Evolutionary conservation across 2,888 invertebrate species (phyloP), one percentile per base, ranked within the genome.

Genomic region (Xanthorhoe designata): DNA sequence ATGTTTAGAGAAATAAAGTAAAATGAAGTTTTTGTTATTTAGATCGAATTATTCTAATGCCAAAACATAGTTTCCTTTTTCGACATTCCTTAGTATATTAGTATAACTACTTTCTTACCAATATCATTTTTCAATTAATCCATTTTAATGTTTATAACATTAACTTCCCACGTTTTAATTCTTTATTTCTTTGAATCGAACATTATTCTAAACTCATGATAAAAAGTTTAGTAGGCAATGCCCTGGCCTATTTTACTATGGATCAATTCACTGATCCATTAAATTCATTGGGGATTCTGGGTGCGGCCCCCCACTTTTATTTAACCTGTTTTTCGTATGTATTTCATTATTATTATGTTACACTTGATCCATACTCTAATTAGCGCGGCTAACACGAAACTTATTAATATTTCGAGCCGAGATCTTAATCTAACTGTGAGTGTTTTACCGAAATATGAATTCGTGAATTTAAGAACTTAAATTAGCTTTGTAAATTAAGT

Each of bases 381-480:
- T 62, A 62, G 62, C 51, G 13, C 50, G 63, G 61, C 58, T 64
- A 68, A 60, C 66, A 62, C 54, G 66, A 62, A 62, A 67, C 61
- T 61, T 64, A 68, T 64, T 68, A 68, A 64, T 68, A 53, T 49
- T 53, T 42, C 13, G 6, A 55, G 61, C 38, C 24, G 50, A 57
- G 64, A 68, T 68, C 7, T 15, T 57, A 13, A 68, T 68, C 68
- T 24, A 35, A 19, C 19, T 7, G n/a, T 18, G 50, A 55, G 51
- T 50, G 60, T 32, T 53, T 60, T 53, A 53, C 55, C 54, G 18
- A 64, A 53, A 58, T 61, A 64, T 52, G 13, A 32, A 29, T 61
- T 35, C 55, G 66, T 62, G 66, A 61, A 56, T 35, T 59, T 62
- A 54, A 54, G 49, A 19, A 15, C 45, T 32, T 10, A 18, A 45